phyloP scores from a whole-genome alignment of 2,888 invertebrate species.

The Polylopha cassiicola region DNA sequence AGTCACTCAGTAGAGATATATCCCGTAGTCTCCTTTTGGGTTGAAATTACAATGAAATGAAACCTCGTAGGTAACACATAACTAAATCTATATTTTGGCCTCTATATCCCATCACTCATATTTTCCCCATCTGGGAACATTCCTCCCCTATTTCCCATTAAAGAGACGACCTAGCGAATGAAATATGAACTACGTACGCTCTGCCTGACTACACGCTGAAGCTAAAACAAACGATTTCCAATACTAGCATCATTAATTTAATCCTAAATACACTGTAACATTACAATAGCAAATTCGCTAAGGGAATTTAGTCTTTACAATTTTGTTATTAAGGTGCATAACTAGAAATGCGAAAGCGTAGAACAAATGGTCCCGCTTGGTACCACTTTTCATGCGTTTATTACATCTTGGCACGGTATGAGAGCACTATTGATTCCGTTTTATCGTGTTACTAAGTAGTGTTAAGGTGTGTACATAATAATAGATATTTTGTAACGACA shows the following conservation, averaged over 20 bases:
- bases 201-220: slow-evolving; percentile 43
- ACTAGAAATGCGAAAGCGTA: slow-evolving; percentile 25
- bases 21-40: too few relatives aligned
- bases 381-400: slow-evolving; percentile 68
- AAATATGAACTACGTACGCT: slow-evolving; percentile 37
- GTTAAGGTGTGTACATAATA: slow-evolving; percentile 35
- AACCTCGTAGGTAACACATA: too few relatives aligned
- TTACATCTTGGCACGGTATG: slow-evolving; percentile 64
- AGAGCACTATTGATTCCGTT: slow-evolving; percentile 59
- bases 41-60: too few relatives aligned
- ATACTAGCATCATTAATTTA: slow-evolving; percentile 61
- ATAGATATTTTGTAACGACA: too few relatives aligned
- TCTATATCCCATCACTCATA: too few relatives aligned
- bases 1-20: too few relatives aligned
- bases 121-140: too few relatives aligned
- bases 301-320: slow-evolving; percentile 1
- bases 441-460: slow-evolving; percentile 54
- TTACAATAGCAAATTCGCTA: slow-evolving; percentile 12
- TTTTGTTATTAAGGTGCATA: slow-evolving; percentile 11
- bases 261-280: slow-evolving; percentile 39
- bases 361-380: slow-evolving; percentile 51
- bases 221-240: slow-evolving; percentile 61
- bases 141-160: background rate
- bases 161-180: slow-evolving; percentile 31
- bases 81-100: too few relatives aligned